Evolutionary conservation across 2,113 vertebrate genomes (phyloP).

Genomic region (Salminus brasiliensis): DNA sequence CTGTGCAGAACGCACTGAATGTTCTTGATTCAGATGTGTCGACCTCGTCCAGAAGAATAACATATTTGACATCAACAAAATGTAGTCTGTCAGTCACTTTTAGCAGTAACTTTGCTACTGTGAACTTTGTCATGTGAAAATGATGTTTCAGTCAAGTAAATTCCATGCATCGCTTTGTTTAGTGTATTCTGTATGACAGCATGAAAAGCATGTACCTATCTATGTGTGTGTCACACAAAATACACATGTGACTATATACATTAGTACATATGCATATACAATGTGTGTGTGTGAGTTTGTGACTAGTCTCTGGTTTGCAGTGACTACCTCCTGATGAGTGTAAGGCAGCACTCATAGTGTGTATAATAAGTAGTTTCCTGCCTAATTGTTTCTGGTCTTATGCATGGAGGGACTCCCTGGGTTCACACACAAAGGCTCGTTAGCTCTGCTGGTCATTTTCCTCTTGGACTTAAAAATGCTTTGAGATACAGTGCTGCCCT

Average conservation of each 20-base stretch:
- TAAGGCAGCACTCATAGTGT: conserved; percentile 27
- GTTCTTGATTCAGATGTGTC: no score
- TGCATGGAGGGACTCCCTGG: conserved; percentile 28
- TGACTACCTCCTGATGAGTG: conserved; percentile 27
- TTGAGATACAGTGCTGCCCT: conserved; percentile 11
- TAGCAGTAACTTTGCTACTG: no score
- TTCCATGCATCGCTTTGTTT: no score
- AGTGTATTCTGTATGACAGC: no score
- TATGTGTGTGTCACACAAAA: not conserved
- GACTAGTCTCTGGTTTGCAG: conserved; percentile 9
- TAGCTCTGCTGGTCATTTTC: conserved; percentile 28
- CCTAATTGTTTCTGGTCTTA: conserved; percentile 47
- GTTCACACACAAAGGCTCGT: conserved; percentile 38
- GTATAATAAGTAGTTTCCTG: conserved; percentile 46
- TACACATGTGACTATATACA: not conserved
- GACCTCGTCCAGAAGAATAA: no score
- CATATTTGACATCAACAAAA: no score
- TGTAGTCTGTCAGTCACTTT: no score
- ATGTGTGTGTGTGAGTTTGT: not conserved
- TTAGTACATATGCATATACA: not conserved
- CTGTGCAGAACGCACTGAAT: no score
- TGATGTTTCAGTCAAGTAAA: no score
- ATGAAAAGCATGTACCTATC: no score
- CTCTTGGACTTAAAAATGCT: conserved; percentile 24
- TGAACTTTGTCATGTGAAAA: no score